phyloP scores from a whole-genome alignment of 1,140 invertebrate species.

The Ruditapes philippinarum region DNA sequence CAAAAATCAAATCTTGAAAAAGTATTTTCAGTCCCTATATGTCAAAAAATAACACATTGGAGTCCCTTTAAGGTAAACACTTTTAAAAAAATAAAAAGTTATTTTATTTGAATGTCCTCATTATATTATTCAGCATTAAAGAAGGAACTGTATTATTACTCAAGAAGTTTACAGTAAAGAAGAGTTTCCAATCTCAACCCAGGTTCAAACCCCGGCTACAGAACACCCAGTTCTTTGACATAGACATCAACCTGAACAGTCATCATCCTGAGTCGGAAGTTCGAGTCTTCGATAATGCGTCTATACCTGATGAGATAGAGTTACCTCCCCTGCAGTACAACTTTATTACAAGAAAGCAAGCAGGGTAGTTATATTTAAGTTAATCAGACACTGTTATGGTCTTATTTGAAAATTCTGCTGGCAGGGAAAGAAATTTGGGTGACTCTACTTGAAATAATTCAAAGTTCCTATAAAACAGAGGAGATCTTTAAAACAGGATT shows the following conservation, averaged over 20 bases:
- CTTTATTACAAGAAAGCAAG: conserved; percentile 61
- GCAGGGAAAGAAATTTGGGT: no score
- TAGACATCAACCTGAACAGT: conserved; percentile 73
- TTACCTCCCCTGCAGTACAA: conserved; percentile 57
- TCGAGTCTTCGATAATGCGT: conserved; percentile 43
- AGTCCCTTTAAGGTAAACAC: no score
- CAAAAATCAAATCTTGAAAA: no score
- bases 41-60: no score
- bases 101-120: no score
- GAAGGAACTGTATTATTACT: conserved; percentile 72
- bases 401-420: no score
- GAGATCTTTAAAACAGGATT: no score
- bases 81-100: no score
- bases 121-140: conserved; percentile 64
- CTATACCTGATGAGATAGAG: conserved; percentile 43
- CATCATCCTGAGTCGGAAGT: conserved; percentile 69
- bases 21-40: no score
- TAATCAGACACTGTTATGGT: no score
- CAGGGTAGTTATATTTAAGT: conserved; percentile 57
- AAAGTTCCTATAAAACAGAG: no score
- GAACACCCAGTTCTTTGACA: conserved; percentile 43
- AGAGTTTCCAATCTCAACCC: conserved; percentile 45
- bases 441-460: no score
- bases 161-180: conserved; percentile 73
- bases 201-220: conserved; percentile 20